Conservation (phyloP, 2,113 vertebrate genomes). For the Stictonetta naevosa region DNA sequence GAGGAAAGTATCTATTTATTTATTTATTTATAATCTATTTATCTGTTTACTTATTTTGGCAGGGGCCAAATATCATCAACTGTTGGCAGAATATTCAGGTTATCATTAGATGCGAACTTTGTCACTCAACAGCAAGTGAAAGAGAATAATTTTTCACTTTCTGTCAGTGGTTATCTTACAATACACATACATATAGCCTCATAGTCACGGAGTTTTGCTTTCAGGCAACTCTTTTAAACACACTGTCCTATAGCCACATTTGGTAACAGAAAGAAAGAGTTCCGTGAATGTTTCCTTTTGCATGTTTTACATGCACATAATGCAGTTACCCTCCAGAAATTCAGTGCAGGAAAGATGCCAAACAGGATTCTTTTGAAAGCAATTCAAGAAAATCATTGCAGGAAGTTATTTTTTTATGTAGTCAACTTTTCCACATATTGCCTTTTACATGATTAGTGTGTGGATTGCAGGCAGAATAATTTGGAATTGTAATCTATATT, state of each 20-base stretch:
- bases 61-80: background rate
- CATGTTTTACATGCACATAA: background rate
- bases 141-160: background rate
- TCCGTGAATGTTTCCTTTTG: background rate
- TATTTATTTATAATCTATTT: background rate
- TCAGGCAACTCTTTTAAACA: background rate
- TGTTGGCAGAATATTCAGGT: background rate
- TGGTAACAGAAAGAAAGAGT: constrained; percentile 2
- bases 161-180: background rate
- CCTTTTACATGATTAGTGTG: constrained; percentile 8
- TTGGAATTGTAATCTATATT: constrained; percentile 42
- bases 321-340: constrained; percentile 38
- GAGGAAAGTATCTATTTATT: background rate
- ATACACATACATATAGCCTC: background rate
- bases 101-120: background rate
- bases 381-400: constrained; percentile 47
- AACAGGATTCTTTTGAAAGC: constrained; percentile 47
- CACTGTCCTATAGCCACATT: background rate
- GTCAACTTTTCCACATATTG: constrained; percentile 25
- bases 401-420: constrained; percentile 47
- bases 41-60: constrained; percentile 25
- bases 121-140: background rate
- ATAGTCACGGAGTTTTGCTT: background rate
- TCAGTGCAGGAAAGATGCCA: constrained; percentile 40
- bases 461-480: constrained; percentile 45